Evolutionary conservation across 2,113 vertebrate genomes (phyloP).

Genomic region (Boulengeromyrus knoepffleri): DNA sequence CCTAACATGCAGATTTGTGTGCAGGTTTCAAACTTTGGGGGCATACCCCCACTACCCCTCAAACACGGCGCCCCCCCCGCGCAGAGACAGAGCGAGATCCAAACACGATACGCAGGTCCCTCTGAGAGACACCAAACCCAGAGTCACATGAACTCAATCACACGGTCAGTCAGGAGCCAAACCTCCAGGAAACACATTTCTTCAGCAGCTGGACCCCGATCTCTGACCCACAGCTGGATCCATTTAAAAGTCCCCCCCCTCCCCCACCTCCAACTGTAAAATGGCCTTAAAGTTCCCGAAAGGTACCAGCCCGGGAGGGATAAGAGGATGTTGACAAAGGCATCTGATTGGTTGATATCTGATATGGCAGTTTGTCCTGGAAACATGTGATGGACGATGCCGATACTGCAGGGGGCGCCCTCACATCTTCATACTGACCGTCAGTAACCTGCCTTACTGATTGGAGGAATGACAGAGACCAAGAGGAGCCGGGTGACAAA

Average conservation of each 20-base stretch:
- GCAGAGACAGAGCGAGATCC: not conserved
- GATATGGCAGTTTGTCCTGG: not conserved
- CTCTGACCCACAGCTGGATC: slow-evolving; percentile 8
- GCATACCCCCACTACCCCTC: not conserved
- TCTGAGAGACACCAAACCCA: not conserved
- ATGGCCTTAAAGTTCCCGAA: not conserved
- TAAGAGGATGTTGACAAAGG: not conserved
- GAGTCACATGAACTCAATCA: slow-evolving; percentile 19
- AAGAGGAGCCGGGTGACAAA: not conserved
- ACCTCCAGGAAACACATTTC: slow-evolving; percentile 26
- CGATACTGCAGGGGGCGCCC: not conserved
- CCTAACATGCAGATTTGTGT: not conserved
- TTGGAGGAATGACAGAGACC: not conserved
- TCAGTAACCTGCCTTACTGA: not conserved
- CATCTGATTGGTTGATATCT: not conserved
- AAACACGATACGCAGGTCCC: not conserved
- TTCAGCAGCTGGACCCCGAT: slow-evolving; percentile 36
- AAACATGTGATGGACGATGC: not conserved
- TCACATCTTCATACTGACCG: not conserved
- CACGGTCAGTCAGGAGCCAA: slow-evolving; percentile 36
- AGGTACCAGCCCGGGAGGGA: not conserved
- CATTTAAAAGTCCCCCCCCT: not conserved
- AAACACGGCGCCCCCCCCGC: not conserved
- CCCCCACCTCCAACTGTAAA: not conserved
- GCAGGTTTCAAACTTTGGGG: not conserved